Evolutionary conservation across 2,888 invertebrate species (phyloP).

Genomic region (Hydraecia micacea): DNA sequence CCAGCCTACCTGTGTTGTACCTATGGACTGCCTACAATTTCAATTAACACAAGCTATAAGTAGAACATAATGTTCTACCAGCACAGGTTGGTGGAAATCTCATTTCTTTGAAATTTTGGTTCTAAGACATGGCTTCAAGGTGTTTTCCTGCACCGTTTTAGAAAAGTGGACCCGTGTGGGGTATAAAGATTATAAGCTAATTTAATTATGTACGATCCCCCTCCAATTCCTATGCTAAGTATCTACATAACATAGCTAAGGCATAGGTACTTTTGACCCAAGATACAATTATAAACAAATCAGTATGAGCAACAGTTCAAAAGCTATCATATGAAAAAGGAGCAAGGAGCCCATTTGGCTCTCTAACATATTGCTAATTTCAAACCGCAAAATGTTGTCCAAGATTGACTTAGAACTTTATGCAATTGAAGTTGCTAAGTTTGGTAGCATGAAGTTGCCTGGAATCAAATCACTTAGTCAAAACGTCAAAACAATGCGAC

Average conservation of each 20-base stretch:
- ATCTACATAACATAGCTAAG: background rate
- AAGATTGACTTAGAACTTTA: background rate
- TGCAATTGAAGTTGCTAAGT: background rate
- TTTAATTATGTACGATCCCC: background rate
- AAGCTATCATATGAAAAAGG: background rate
- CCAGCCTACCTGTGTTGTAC: background rate
- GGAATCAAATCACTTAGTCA: conserved; percentile 6
- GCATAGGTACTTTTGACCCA: background rate
- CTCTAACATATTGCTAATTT: background rate
- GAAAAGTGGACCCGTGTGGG: background rate
- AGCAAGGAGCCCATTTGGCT: background rate
- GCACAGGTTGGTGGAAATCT: background rate
- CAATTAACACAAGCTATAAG: background rate
- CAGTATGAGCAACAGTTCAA: background rate
- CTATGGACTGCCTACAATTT: background rate
- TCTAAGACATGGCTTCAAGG: background rate
- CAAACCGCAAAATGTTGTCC: background rate
- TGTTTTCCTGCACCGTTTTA: background rate
- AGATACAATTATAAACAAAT: background rate
- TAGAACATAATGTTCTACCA: background rate
- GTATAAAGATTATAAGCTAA: background rate
- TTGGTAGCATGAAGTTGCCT: background rate
- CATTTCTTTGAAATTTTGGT: background rate
- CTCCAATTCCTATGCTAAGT: background rate
- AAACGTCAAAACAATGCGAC: conserved; percentile 43